Conservation (phyloP, 2,888 invertebrate species). For the Bedellia somnulentella region DNA sequence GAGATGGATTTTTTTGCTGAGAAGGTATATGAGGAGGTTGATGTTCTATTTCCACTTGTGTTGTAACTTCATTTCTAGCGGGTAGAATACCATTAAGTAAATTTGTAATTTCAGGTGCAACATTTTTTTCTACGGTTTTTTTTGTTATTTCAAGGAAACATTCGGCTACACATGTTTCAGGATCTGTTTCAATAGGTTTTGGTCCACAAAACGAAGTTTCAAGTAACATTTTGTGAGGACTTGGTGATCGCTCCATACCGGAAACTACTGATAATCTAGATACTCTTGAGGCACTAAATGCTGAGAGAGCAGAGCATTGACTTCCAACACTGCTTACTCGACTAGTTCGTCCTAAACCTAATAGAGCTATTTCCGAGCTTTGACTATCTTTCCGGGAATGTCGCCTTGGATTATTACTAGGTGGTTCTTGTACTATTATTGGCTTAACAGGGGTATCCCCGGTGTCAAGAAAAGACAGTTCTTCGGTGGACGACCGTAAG, state of each 20-base stretch:
- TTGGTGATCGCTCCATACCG: slow-evolving; percentile 71
- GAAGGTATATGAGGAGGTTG: slow-evolving; percentile 8
- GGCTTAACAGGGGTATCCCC: slow-evolving; percentile 11
- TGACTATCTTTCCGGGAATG: slow-evolving; percentile 73
- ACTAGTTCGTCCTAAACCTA: slow-evolving; percentile 78
- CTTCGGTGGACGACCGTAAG: slow-evolving; percentile 84
- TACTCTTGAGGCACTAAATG: slow-evolving; percentile 21
- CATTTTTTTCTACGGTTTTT: not conserved
- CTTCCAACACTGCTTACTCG: slow-evolving; percentile 82
- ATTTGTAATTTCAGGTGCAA: too few relatives aligned
- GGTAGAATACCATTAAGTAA: too few relatives aligned
- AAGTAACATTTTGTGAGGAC: slow-evolving; percentile 87
- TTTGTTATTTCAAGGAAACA: not conserved
- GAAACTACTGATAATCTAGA: slow-evolving; percentile 52
- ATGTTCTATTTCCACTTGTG: slow-evolving; percentile 13
- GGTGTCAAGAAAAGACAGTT: slow-evolving; percentile 78
- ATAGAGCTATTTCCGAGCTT: slow-evolving; percentile 75
- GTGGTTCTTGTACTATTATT: slow-evolving; percentile 5
- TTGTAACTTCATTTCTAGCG: slow-evolving; percentile 11
- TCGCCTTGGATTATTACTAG: slow-evolving; percentile 19
- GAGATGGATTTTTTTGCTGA: slow-evolving; percentile 7
- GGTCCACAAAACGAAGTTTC: slow-evolving; percentile 91
- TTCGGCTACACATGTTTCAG: slow-evolving; percentile 11
- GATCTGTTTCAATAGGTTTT: slow-evolving; percentile 66
- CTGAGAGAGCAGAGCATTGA: slow-evolving; percentile 68